Percentiles rank a stretch among this genome's conserved stretches.
Conservation (phyloP, 2,113 vertebrate genomes). For the Hystrix cristata region DNA sequence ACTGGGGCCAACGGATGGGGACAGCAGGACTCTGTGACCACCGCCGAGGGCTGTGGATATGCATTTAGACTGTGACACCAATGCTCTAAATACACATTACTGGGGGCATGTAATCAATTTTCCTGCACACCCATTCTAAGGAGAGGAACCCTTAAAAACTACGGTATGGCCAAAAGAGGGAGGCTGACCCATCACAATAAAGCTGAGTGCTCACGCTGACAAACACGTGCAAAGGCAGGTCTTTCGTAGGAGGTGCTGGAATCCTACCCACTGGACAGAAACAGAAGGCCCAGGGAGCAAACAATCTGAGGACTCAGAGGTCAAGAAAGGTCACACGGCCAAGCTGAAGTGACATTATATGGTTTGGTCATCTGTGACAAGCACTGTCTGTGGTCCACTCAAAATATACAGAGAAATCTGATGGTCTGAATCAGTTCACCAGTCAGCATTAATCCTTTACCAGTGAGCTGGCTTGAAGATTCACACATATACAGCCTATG, state of each 20-base stretch:
- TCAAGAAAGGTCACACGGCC: neutral
- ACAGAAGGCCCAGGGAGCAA: neutral
- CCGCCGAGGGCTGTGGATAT: neutral
- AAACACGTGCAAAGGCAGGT: too few relatives aligned
- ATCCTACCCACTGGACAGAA: neutral
- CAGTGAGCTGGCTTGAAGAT: neutral
- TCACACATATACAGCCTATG: accelerated
- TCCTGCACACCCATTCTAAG: too few relatives aligned
- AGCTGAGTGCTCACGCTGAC: neutral
- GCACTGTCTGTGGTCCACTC: neutral
- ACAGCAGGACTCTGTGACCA: accelerated
- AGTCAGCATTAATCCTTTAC: neutral
- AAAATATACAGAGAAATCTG: neutral
- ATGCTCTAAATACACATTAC: neutral
- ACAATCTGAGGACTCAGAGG: neutral
- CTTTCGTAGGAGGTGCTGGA: neutral
- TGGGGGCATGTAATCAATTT: neutral
- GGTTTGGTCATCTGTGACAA: accelerated
- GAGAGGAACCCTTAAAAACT: neutral
- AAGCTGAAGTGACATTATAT: accelerated
- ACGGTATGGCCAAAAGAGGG: neutral
- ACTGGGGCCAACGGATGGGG: accelerated
- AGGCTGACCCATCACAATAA: neutral
- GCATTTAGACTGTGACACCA: neutral
- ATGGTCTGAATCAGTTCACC: neutral